A percentile compares a stretch with the other conserved stretches of the same genome.
Evolutionary conservation across 53 echinoderm and acorn worm genomes (phyloP).

Genomic region (Henricia sp.): DNA sequence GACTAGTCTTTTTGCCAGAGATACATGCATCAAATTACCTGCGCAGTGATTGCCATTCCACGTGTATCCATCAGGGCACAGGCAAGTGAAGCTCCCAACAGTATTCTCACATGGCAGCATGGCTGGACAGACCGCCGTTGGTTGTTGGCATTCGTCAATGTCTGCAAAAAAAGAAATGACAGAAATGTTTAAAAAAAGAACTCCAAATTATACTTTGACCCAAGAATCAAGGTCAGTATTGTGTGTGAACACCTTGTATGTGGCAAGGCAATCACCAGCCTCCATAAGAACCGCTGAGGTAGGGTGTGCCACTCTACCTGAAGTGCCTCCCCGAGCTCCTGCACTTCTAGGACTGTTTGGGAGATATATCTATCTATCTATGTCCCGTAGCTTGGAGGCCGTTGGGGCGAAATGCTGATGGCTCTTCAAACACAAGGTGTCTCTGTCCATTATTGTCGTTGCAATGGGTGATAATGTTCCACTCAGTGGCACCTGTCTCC

Average conservation of each 20-base stretch:
- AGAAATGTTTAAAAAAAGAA: neutral
- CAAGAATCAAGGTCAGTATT: neutral
- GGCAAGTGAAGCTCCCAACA: neutral
- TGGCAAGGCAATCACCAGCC: neutral
- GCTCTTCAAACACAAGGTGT: too few relatives aligned
- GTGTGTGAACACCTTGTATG: neutral
- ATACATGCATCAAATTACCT: neutral
- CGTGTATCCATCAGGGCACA: neutral
- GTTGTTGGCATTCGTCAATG: neutral
- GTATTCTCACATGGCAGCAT: neutral
- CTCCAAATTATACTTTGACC: too few relatives aligned
- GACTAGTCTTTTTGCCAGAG: neutral
- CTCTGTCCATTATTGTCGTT: too few relatives aligned
- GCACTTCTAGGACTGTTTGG: too few relatives aligned
- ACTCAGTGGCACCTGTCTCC: too few relatives aligned
- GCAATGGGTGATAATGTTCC: too few relatives aligned
- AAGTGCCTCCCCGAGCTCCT: too few relatives aligned
- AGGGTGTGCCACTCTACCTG: too few relatives aligned
- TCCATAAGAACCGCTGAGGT: too few relatives aligned
- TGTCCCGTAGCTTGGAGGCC: too few relatives aligned
- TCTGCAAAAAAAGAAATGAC: neutral
- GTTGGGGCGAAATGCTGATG: too few relatives aligned
- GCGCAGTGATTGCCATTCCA: neutral
- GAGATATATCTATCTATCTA: too few relatives aligned
- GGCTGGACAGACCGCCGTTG: neutral